Evolutionary conservation across 1,140 invertebrate genomes (phyloP), one percentile per base, ranked within the genome.

Genomic region (Tyrophagus putrescentiae): DNA sequence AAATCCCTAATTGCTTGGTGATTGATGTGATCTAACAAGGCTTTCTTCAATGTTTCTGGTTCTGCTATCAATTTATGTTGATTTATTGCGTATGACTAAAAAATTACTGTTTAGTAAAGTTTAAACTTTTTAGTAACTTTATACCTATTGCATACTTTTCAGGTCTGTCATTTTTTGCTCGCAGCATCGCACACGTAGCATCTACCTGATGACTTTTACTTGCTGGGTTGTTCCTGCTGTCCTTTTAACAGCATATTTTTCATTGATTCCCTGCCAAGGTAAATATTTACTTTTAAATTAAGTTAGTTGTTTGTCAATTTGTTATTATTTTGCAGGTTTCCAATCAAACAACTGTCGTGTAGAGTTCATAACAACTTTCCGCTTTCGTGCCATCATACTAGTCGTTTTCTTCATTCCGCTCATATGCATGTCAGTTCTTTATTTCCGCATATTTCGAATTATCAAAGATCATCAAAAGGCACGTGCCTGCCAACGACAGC

Each of bases 381-480:
- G 52, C 2, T 64, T 36, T 60, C 63, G 63, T 23, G 31, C 41
- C 1, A 53, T 62, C 33, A n/a, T 64, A 1, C 18, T 64, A 9
- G 29, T 48, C 16, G 18, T 31, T 13, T 74, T 76, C 16, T 69
- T 75, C 41, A 61, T 72, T 2, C 72, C 73, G 31, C 70, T 82
- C 4, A 48, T 76, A 5, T 39, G 78, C 0, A 82, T 82, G 78
- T 69, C 72, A 4, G 62, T 76, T 44, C 76, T 80, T 59, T 82
- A 82, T 66, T 64, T 70, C 4, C 78, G 80, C 64, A 81, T 82
- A 57, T 77, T 79, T 58, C 64, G 72, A 13, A 76, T 78, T 31
- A 77, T 80, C 3, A 67, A 70, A 5, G 70, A 68, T 29, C 78
- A 80, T 66, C 77, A 78, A 60, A 69, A 69, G 28, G 68, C 67